These are phyloP conservation scores for Olivierus martensii DNA, from an alignment of 1,140 invertebrate species.

Conservation along the genomic window DNA sequence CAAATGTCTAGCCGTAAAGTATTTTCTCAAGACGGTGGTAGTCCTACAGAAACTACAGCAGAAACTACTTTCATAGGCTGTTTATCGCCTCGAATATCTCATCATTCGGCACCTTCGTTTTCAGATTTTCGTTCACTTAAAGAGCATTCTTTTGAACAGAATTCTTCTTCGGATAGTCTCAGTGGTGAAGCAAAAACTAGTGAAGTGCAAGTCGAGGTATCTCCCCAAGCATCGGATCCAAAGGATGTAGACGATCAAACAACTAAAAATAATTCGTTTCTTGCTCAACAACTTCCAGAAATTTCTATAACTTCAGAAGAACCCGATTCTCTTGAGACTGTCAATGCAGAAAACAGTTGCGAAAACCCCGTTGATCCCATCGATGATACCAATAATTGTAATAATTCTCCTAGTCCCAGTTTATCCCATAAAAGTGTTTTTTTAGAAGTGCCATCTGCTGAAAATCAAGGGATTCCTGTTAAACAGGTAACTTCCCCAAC, in stretches of 20 bases:
- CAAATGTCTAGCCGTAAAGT: conserved; percentile 1
- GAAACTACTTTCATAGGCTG: conserved; percentile 14
- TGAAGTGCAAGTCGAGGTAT: conserved; percentile 12
- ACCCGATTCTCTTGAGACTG: neutral
- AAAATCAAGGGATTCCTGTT: neutral
- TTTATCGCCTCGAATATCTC: neutral
- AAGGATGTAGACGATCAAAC: neutral
- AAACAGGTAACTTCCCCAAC: neutral
- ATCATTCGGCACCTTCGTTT: conserved; percentile 9
- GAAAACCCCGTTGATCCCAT: neutral
- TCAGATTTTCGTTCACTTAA: conserved; percentile 9
- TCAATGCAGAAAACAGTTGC: no score
- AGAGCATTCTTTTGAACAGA: conserved; percentile 14
- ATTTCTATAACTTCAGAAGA: neutral
- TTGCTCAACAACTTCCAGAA: neutral
- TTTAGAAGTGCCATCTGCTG: neutral
- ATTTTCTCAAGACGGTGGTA: neutral
- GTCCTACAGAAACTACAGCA: neutral
- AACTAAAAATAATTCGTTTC: no score
- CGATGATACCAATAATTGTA: neutral
- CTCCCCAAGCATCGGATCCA: neutral
- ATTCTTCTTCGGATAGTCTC: conserved; percentile 13
- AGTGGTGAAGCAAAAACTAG: conserved; percentile 7
- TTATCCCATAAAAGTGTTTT: neutral
- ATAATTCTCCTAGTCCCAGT: neutral